Percentiles rank a stretch among this genome's conserved stretches.
These are phyloP conservation scores for Steromphala cineraria DNA, from an alignment of 2,888 invertebrate species.

Conservation along the genomic window DNA sequence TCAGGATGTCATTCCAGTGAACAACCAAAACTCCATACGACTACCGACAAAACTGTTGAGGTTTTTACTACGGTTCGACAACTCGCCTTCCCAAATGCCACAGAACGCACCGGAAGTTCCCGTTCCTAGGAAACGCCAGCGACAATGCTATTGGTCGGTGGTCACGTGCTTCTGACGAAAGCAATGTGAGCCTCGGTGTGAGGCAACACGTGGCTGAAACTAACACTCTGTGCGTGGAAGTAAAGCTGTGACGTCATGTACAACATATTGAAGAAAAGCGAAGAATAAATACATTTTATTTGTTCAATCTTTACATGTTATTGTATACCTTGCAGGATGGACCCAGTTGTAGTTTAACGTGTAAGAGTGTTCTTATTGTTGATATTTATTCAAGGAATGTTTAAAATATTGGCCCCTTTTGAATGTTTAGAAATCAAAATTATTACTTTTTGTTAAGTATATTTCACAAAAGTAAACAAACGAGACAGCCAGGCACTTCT, in stretches of 20 bases:
- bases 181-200: background rate
- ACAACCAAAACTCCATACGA: background rate
- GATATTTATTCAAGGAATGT: too few species aligned
- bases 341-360: too few species aligned
- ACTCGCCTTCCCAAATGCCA: background rate
- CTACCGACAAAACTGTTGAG: background rate
- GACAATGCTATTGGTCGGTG: conserved; percentile 47
- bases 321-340: background rate
- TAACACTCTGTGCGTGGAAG: background rate
- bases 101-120: background rate
- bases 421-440: too few species aligned
- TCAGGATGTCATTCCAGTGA: background rate
- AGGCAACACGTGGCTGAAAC: background rate
- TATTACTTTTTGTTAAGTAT: too few species aligned
- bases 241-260: background rate
- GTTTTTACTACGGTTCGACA: background rate
- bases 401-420: too few species aligned
- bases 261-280: background rate
- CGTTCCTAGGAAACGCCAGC: conserved; percentile 34
- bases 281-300: conserved; percentile 6
- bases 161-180: conserved; percentile 32
- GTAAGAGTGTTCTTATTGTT: too few species aligned
- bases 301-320: background rate
- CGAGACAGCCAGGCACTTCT: background rate
- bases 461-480: background rate